These are phyloP conservation scores for Oryzaephilus surinamensis DNA, from an alignment of 1,140 invertebrate species.

Conservation along the genomic window DNA sequence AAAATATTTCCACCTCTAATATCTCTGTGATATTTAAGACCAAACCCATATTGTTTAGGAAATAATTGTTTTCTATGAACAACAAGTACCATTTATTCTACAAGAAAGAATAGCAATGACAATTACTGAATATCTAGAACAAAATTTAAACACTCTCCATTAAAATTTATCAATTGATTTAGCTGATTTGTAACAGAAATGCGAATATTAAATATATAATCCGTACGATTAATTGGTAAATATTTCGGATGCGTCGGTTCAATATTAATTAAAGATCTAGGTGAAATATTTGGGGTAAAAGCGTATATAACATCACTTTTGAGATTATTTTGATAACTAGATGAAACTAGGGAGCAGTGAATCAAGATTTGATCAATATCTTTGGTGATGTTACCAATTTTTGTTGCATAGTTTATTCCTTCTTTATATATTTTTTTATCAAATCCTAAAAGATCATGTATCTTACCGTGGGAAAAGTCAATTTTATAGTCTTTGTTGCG, in stretches of 20 bases:
- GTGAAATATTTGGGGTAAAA: slow-evolving; percentile 9
- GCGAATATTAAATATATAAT: slow-evolving; percentile 11
- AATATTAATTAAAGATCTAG: slow-evolving; percentile 11
- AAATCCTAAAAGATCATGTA: slow-evolving; percentile 5
- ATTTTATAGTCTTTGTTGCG: slow-evolving; percentile 7
- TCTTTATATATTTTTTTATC: slow-evolving; percentile 9
- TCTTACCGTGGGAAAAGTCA: slow-evolving; percentile 9
- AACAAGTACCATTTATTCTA: slow-evolving; percentile 7
- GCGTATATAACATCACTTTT: slow-evolving; percentile 10
- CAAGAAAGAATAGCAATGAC: slow-evolving; percentile 3
- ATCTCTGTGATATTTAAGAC: no score
- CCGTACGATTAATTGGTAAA: slow-evolving; percentile 10
- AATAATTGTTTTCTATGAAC: slow-evolving; percentile 4
- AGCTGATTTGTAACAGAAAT: slow-evolving; percentile 10
- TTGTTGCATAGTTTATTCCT: slow-evolving; percentile 10
- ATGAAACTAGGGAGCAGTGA: slow-evolving; percentile 8
- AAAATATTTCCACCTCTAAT: no score
- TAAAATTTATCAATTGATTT: slow-evolving; percentile 10
- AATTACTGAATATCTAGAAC: slow-evolving; percentile 9
- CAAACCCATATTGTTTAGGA: no score
- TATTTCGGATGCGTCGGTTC: slow-evolving; percentile 7
- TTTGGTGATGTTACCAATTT: slow-evolving; percentile 9
- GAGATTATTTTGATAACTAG: slow-evolving; percentile 9
- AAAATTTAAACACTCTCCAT: slow-evolving; percentile 11
- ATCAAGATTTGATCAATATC: slow-evolving; percentile 10